phyloP scores from a whole-genome alignment of 1,140 invertebrate species.

The Drosophila elegans region DNA sequence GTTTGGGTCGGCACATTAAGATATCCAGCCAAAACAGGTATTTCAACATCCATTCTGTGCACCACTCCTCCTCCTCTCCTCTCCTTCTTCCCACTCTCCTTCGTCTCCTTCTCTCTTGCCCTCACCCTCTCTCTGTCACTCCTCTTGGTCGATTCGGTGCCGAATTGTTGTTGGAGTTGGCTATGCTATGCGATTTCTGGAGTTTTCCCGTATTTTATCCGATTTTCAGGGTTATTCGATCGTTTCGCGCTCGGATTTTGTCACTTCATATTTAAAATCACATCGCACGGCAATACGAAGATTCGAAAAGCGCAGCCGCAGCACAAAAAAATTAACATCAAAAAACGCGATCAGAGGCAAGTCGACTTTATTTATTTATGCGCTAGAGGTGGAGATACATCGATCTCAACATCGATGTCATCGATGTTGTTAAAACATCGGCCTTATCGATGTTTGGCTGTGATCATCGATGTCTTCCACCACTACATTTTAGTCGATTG shows the following conservation, averaged over 20 bases:
- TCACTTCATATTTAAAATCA: conserved; percentile 62
- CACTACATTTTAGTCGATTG: no score
- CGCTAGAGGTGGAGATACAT: conserved; percentile 21
- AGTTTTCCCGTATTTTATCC: conserved; percentile 27
- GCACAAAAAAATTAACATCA: conserved; percentile 53
- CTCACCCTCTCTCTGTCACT: conserved; percentile 9
- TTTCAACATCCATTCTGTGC: conserved; percentile 83
- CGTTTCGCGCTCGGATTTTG: conserved; percentile 1
- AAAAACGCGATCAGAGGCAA: conserved; percentile 43
- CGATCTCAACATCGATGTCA: conserved; percentile 6
- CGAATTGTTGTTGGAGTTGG: conserved; percentile 20
- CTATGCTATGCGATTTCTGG: conserved; percentile 24
- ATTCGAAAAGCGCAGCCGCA: conserved; percentile 36
- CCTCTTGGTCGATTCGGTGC: conserved; percentile 15
- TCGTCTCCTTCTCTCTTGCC: conserved; percentile 21
- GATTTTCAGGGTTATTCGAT: conserved; percentile 1
- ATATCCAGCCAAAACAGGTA: conserved; percentile 84
- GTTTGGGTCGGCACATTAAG: conserved; percentile 84
- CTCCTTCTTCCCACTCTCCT: conserved; percentile 40
- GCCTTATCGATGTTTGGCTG: no score
- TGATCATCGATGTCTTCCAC: no score
- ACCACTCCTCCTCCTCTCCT: conserved; percentile 39
- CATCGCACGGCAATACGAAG: conserved; percentile 36
- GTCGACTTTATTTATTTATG: conserved; percentile 71
- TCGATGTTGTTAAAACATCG: no score